Evolutionary conservation across 2,888 invertebrate genomes (phyloP).

Genomic region (Rapana venosa): DNA sequence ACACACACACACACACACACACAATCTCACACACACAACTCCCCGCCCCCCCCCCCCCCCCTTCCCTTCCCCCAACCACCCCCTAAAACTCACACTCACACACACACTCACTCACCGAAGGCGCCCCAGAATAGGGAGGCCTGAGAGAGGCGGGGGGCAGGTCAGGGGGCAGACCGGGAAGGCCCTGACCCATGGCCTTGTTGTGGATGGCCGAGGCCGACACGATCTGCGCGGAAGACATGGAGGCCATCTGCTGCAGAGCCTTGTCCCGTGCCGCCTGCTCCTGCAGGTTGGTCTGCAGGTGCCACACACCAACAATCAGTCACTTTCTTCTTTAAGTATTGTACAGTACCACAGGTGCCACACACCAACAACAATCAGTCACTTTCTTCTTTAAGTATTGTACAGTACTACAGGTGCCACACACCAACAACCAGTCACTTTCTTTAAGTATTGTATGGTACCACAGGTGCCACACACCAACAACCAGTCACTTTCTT

Average conservation of each 20-base stretch:
- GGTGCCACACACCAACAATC: too few species aligned
- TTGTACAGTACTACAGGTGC: too few species aligned
- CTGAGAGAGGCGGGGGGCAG: slow-evolving; percentile 81
- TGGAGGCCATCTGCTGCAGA: slow-evolving; percentile 96
- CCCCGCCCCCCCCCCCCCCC: too few species aligned
- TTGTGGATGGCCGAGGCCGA: slow-evolving; percentile 91
- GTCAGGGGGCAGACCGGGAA: slow-evolving; percentile 78
- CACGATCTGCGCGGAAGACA: slow-evolving; percentile 98
- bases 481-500: too few species aligned
- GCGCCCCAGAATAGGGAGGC: slow-evolving; percentile 82
- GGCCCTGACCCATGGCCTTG: slow-evolving; percentile 83
- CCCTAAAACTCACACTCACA: background rate
- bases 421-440: too few species aligned
- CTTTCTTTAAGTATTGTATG: too few species aligned
- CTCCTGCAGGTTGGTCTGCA: slow-evolving; percentile 81
- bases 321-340: too few species aligned
- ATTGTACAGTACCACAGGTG: too few species aligned
- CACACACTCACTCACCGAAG: slow-evolving; percentile 29
- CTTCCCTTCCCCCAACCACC: too few species aligned
- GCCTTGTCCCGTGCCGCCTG: slow-evolving; percentile 97
- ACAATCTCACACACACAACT: background rate
- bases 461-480: too few species aligned
- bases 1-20: background rate
- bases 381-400: too few species aligned
- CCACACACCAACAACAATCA: too few species aligned